Conservation (phyloP, 2,113 vertebrate species). For the Trinectes maculatus region DNA sequence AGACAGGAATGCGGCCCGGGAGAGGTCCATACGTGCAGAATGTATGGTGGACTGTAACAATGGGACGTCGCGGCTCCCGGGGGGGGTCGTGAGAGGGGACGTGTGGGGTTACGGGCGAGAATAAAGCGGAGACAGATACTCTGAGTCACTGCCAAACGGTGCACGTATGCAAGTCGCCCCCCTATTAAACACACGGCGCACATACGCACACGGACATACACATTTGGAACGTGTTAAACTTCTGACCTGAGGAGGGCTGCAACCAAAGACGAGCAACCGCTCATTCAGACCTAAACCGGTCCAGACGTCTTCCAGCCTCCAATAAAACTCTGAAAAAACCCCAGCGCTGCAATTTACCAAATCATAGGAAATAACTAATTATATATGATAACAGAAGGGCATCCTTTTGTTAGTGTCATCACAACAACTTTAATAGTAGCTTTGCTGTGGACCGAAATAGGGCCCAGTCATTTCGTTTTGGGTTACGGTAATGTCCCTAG, state of each 20-base stretch:
- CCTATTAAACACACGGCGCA: slow-evolving; percentile 13
- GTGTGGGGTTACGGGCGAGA: slow-evolving; percentile 27
- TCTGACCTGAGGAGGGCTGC: slow-evolving; percentile 58
- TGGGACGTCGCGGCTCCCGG: slow-evolving; percentile 48
- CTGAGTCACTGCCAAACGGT: slow-evolving; percentile 51
- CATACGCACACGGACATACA: slow-evolving; percentile 23
- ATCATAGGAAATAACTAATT: slow-evolving; percentile 59
- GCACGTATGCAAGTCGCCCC: slow-evolving; percentile 62
- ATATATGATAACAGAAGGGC: slow-evolving; percentile 41
- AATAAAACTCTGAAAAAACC: slow-evolving; percentile 6
- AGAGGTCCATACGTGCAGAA: slow-evolving; percentile 68
- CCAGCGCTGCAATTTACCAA: slow-evolving; percentile 45
- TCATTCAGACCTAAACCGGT: slow-evolving; percentile 40
- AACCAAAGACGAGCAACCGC: slow-evolving; percentile 51
- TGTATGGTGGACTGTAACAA: slow-evolving; percentile 68
- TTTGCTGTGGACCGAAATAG: slow-evolving; percentile 52
- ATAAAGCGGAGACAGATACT: slow-evolving; percentile 12
- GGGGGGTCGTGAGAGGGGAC: slow-evolving; percentile 51
- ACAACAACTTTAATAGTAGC: slow-evolving; percentile 46
- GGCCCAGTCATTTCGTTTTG: slow-evolving; percentile 21
- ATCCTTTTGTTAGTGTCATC: slow-evolving; percentile 55
- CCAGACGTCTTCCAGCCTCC: slow-evolving; percentile 38
- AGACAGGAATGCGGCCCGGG: slow-evolving; percentile 29
- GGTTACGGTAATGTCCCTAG: slow-evolving; percentile 25
- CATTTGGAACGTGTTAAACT: slow-evolving; percentile 80